Percentiles rank a stretch among this genome's conserved stretches.
These are phyloP conservation scores for Muscicapa striata DNA, from an alignment of 2,797 vertebrate species.

Conservation along the genomic window DNA sequence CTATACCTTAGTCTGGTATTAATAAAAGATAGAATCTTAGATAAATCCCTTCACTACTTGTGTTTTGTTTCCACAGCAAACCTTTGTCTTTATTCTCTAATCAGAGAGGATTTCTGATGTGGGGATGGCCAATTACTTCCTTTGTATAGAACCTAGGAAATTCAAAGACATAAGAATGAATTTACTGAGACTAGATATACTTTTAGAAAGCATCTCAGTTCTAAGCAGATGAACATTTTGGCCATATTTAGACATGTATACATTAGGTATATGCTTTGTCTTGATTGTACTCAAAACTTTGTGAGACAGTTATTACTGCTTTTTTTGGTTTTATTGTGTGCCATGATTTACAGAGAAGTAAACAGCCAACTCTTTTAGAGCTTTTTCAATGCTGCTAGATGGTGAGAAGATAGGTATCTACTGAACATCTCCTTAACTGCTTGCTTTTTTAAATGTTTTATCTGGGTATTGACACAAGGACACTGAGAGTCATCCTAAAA, in stretches of 20 bases:
- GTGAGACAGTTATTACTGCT: rapidly evolving
- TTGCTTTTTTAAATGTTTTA: neutral
- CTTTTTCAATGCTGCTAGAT: neutral
- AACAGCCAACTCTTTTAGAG: neutral
- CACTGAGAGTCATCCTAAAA: neutral
- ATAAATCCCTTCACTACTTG: neutral
- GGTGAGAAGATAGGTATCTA: neutral
- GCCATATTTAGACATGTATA: neutral
- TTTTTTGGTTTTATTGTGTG: neutral
- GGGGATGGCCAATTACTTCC: neutral
- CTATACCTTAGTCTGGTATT: neutral
- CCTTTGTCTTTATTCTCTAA: neutral
- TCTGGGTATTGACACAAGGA: neutral
- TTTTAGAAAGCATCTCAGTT: neutral
- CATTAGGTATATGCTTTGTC: neutral
- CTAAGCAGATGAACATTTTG: neutral
- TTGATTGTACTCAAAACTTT: neutral
- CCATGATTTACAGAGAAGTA: neutral
- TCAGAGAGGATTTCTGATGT: neutral
- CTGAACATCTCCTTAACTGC: neutral
- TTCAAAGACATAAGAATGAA: neutral
- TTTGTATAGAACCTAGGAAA: neutral
- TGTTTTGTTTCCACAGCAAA: neutral
- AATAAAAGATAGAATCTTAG: neutral
- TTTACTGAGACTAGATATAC: neutral